These are phyloP conservation scores for Solenopsis fugax DNA, from an alignment of 1,140 invertebrate genomes.

Conservation along the genomic window DNA sequence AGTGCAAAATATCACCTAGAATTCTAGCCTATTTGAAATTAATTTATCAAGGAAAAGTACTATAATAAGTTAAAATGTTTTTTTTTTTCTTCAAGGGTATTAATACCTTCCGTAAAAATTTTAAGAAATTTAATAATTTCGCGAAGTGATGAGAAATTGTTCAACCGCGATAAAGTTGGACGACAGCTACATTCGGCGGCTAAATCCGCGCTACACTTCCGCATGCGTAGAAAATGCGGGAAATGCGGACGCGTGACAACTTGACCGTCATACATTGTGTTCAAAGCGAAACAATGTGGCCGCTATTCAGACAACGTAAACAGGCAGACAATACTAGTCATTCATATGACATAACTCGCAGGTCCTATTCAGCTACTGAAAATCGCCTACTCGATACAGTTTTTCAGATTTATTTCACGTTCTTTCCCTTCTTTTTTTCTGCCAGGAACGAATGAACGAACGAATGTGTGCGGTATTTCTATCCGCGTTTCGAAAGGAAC, in stretches of 20 bases:
- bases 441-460: neutral
- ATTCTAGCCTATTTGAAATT: neutral
- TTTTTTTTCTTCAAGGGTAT: too few relatives aligned
- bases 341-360: slow-evolving; percentile 56
- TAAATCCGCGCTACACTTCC: neutral
- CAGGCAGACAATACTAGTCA: slow-evolving; percentile 53
- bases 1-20: neutral
- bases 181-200: too few relatives aligned
- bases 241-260: slow-evolving; percentile 42
- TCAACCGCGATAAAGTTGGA: neutral
- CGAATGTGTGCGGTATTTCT: slow-evolving; percentile 31
- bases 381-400: slow-evolving; percentile 52
- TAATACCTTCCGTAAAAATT: neutral
- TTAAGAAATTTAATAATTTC: slow-evolving; percentile 1
- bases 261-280: slow-evolving; percentile 47
- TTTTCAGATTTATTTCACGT: slow-evolving; percentile 52
- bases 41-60: neutral
- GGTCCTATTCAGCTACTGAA: slow-evolving; percentile 35
- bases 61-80: too few relatives aligned
- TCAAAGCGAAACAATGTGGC: slow-evolving; percentile 45
- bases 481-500: slow-evolving; percentile 33
- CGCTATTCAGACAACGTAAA: slow-evolving; percentile 52
- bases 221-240: slow-evolving; percentile 24
- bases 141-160: neutral
- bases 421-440: slow-evolving; percentile 3